Evolutionary conservation across 2,888 invertebrate genomes (phyloP), one percentile per base, ranked within the genome.

Genomic region (Rhimphoctona megacephalus): DNA sequence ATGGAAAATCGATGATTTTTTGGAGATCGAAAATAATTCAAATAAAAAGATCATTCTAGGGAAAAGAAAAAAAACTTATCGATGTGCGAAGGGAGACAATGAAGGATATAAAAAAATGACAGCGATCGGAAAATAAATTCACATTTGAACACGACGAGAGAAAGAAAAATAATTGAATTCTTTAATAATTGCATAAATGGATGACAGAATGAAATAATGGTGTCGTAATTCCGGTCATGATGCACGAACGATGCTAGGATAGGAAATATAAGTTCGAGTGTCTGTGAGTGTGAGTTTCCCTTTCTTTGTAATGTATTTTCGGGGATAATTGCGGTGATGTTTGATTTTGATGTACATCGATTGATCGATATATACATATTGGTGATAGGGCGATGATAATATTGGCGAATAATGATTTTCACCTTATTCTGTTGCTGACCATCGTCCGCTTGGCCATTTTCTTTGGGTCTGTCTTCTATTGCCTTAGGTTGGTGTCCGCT

Each of bases 361-460:
- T 78, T 7, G 7, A 54, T 79, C 49, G 64, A 66, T 43, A 46
- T 25, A 39, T 46, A 57, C 54, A 49, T 25, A 49, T 57, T 25
- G 49, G 52, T 52, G 49, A 36, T 25, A 25, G 25, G 64, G 46
- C 61, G 49, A 74, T 43, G 54, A 79, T 43, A 36, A 64, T n/a
- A 69, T 81, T 61, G 39, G 69, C 25, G 33, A 67, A 78, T 66
- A 67, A 46, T 49, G 73, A 81, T 69, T 64, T 54, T 66, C 94
- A 96, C 96, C 96, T 96, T 96, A 90, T 94, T 94, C 89, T 95
- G 95, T 73, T 93, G 93, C 89, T 96, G 96, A 89, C 95, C 95
- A 91, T 96, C 96, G 89, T 96, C 96, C 74, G 96, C 95, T 90
- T 97, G 97, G 91, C 97, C 97, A 94, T 97, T 98, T 95, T 98